Percentiles rank a stretch among this genome's conserved stretches.
These are phyloP conservation scores for Megalops cyprinoides DNA, from an alignment of 2,797 vertebrate genomes.

Conservation along the genomic window DNA sequence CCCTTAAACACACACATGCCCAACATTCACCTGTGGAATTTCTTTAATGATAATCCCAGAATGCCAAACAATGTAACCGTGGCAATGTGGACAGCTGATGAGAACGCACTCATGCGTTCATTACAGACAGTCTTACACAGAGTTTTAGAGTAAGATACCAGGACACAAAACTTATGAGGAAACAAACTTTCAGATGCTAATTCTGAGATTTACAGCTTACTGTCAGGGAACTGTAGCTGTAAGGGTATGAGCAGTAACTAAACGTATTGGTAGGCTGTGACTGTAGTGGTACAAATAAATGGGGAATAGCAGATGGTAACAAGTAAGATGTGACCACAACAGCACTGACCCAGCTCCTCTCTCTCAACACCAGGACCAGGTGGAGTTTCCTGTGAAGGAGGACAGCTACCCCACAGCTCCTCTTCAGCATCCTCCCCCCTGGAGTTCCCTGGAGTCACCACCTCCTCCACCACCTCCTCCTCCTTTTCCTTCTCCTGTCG, in stretches of 20 bases:
- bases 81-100: neutral
- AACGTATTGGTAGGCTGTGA: too few relatives aligned
- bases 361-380: slow-evolving; percentile 24
- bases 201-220: too few relatives aligned
- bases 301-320: neutral
- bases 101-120: too few relatives aligned
- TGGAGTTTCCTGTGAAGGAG: slow-evolving; percentile 29
- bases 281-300: neutral
- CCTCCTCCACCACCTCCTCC: slow-evolving; percentile 58
- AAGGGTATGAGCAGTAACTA: too few relatives aligned
- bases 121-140: too few relatives aligned
- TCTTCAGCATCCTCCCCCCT: slow-evolving; percentile 50
- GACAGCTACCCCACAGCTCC: slow-evolving; percentile 44
- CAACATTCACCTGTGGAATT: neutral
- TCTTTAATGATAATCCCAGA: neutral
- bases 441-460: slow-evolving; percentile 58
- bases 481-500: slow-evolving; percentile 52
- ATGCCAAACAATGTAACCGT: neutral
- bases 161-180: too few relatives aligned
- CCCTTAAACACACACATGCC: slow-evolving; percentile 10
- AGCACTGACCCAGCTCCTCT: slow-evolving; percentile 54
- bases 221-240: too few relatives aligned
- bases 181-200: too few relatives aligned
- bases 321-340: neutral
- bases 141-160: too few relatives aligned